These are phyloP conservation scores for Platyscapa corneri DNA, from an alignment of 1,140 invertebrate genomes.

Conservation along the genomic window DNA sequence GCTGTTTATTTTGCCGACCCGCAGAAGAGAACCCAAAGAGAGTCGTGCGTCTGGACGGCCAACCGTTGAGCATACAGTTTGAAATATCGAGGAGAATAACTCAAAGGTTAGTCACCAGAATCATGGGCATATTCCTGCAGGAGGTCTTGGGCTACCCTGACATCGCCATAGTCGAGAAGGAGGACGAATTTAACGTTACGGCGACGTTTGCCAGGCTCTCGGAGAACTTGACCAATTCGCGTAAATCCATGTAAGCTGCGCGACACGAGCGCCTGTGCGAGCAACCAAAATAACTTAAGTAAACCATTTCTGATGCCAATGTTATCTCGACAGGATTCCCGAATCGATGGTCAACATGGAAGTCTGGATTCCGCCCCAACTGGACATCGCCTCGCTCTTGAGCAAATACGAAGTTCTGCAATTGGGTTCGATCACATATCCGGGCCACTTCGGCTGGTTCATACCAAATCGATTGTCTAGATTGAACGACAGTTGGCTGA, in stretches of 20 bases:
- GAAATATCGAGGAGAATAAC: constrained; percentile 76
- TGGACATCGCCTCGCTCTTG: constrained; percentile 71
- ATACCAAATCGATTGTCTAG: constrained; percentile 74
- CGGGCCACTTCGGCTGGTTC: constrained; percentile 85
- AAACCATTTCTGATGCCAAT: neutral
- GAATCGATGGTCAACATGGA: constrained; percentile 83
- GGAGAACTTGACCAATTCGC: constrained; percentile 25
- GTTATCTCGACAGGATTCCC: constrained; percentile 68
- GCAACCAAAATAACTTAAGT: neutral
- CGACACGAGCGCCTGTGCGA: too few species aligned
- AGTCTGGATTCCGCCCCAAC: constrained; percentile 79
- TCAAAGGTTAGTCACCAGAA: constrained; percentile 78
- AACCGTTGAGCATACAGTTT: constrained; percentile 68
- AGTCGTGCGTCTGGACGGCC: constrained; percentile 57
- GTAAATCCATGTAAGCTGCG: constrained; percentile 40
- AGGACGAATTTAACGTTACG: constrained; percentile 72
- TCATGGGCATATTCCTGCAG: constrained; percentile 80
- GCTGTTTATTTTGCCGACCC: too few species aligned
- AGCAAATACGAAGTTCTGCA: constrained; percentile 74
- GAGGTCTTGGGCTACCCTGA: constrained; percentile 80
- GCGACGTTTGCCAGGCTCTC: constrained; percentile 63
- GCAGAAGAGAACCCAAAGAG: constrained; percentile 68
- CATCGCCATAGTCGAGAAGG: constrained; percentile 72
- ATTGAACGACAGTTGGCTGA: constrained; percentile 72
- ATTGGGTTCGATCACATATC: constrained; percentile 77